Evolutionary conservation across 2,797 vertebrate genomes (phyloP).

Genomic region (Allobates femoralis): DNA sequence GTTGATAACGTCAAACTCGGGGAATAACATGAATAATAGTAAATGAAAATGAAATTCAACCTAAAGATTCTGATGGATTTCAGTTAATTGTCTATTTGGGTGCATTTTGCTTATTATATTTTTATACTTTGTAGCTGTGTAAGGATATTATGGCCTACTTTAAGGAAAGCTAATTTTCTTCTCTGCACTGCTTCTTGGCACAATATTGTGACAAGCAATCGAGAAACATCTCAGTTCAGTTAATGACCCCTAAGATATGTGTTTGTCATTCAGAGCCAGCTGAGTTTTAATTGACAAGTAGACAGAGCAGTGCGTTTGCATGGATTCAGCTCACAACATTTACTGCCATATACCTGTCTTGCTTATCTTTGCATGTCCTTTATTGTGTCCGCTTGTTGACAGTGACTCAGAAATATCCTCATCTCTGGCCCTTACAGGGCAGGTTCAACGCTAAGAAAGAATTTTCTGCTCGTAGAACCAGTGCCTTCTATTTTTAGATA

Average conservation of each 20-base stretch:
- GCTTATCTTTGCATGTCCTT: slow-evolving; percentile 41
- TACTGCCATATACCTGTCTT: slow-evolving; percentile 42
- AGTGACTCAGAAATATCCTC: slow-evolving; percentile 34
- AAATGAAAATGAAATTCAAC: slow-evolving; percentile 8
- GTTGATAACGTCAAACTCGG: not conserved
- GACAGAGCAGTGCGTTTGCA: slow-evolving; percentile 33
- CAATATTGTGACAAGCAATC: slow-evolving; percentile 53
- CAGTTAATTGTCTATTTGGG: not conserved
- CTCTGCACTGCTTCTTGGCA: slow-evolving; percentile 31
- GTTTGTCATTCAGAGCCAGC: slow-evolving; percentile 55
- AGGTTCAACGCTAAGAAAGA: slow-evolving; percentile 25
- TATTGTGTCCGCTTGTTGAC: slow-evolving; percentile 47
- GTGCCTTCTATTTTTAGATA: not conserved
- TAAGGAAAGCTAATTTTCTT: slow-evolving; percentile 19
- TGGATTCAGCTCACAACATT: slow-evolving; percentile 25
- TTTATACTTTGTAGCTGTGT: not conserved
- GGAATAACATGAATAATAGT: not conserved
- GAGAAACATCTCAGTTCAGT: slow-evolving; percentile 45
- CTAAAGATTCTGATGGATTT: not conserved
- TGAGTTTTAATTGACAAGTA: slow-evolving; percentile 60
- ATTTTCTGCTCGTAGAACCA: slow-evolving; percentile 9
- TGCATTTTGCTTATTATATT: not conserved
- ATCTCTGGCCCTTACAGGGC: slow-evolving; percentile 31
- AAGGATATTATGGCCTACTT: slow-evolving; percentile 26
- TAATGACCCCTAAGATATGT: slow-evolving; percentile 59